Evolutionary conservation across 1,140 invertebrate species (phyloP).

Genomic region (Panulirus ornatus): DNA sequence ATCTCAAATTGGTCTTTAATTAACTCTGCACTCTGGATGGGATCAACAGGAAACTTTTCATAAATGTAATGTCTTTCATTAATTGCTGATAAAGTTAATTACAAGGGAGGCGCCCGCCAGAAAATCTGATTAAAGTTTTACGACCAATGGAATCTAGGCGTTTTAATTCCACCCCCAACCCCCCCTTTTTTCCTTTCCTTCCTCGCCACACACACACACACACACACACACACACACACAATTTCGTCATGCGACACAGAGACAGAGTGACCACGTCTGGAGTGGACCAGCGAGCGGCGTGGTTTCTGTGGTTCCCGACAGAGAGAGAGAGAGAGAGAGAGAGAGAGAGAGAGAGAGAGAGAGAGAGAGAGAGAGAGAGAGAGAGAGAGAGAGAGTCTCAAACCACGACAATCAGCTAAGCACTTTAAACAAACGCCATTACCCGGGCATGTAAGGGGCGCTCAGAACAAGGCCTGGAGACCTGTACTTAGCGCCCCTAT

Average conservation of each 20-base stretch:
- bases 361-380: background rate
- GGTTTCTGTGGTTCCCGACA: no score
- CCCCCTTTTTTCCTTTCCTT: background rate
- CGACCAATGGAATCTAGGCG: slow-evolving; percentile 6
- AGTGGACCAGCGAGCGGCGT: no score
- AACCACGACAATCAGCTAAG: no score
- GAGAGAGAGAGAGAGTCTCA: no score
- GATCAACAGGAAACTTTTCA: slow-evolving; percentile 41
- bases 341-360: background rate
- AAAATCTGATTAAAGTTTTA: slow-evolving; percentile 30
- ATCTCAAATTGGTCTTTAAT: slow-evolving; percentile 16
- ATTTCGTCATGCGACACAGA: no score
- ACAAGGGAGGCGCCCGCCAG: slow-evolving; percentile 16
- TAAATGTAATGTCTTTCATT: slow-evolving; percentile 35
- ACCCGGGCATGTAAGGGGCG: no score
- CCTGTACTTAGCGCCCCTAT: no score
- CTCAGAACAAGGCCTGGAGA: no score
- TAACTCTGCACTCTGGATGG: slow-evolving; percentile 29
- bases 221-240: no score
- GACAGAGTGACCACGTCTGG: no score
- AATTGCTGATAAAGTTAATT: slow-evolving; percentile 51
- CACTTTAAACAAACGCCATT: no score
- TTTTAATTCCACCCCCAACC: background rate
- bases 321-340: slow-evolving; percentile 6
- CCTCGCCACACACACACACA: no score